A percentile compares a stretch with the other conserved stretches of the same genome.
phyloP scores from a whole-genome alignment of 1,140 invertebrate species.

The Plutomurus gul region DNA sequence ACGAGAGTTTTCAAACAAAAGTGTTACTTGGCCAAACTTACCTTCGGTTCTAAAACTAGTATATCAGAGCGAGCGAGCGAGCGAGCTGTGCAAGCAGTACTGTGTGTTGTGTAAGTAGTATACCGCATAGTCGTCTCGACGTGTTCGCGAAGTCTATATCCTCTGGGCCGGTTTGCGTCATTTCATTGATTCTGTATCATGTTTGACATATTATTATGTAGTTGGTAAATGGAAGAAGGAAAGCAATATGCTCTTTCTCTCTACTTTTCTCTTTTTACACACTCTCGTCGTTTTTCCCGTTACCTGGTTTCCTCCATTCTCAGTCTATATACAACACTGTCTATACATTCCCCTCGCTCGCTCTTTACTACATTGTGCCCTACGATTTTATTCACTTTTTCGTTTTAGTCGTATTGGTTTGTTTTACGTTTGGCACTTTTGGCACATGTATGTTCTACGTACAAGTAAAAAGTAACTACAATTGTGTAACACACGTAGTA shows the following conservation, averaged over 20 bases:
- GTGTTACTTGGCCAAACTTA: no score
- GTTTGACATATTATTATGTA: conserved; percentile 25
- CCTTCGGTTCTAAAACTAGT: no score
- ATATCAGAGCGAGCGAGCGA: no score
- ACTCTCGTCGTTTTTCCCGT: not conserved
- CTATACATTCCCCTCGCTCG: not conserved
- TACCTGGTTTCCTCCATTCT: not conserved
- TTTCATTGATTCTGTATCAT: conserved; percentile 28
- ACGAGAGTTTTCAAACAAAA: no score
- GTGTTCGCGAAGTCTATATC: no score
- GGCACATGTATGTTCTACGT: no score
- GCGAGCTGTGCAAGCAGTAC: no score
- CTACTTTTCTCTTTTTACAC: not conserved
- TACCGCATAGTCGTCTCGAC: no score
- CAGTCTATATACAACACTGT: not conserved
- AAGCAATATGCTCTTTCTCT: not conserved
- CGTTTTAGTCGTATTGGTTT: not conserved
- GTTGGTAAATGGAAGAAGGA: conserved; percentile 15
- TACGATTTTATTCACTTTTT: no score
- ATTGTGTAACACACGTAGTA: no score
- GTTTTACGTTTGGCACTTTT: not conserved
- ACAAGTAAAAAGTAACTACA: no score
- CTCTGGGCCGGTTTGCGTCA: conserved; percentile 23
- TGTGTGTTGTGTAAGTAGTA: no score
- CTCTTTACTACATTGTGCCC: not conserved